Conservation (phyloP, 2,888 invertebrate species). For the Ophraella communa region DNA sequence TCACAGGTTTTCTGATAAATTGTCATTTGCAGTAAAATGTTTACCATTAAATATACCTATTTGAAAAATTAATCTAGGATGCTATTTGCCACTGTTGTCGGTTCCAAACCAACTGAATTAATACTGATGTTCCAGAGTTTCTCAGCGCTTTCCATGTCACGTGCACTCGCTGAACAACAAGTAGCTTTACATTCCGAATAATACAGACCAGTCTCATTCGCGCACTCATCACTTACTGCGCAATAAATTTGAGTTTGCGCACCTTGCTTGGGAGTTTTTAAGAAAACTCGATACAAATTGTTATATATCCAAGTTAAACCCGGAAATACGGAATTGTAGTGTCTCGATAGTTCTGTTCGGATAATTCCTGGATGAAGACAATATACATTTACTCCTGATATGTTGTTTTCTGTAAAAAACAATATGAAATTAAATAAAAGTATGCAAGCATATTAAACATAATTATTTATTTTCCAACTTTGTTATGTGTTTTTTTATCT, state of each 20-base stretch:
- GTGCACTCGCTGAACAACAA: conserved; percentile 62
- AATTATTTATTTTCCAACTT: too few species aligned
- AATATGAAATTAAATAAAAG: neutral
- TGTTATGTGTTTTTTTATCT: too few species aligned
- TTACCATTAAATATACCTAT: too few species aligned
- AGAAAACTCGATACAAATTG: conserved; percentile 41
- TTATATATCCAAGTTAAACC: conserved; percentile 60
- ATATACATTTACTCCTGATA: conserved; percentile 69
- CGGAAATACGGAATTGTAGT: conserved; percentile 57
- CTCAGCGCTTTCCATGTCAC: conserved; percentile 63
- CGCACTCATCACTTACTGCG: conserved; percentile 71
- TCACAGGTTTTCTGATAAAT: conserved; percentile 2
- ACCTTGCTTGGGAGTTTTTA: conserved; percentile 59
- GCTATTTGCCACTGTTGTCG: too few species aligned
- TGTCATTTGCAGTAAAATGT: too few species aligned
- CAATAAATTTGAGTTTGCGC: conserved; percentile 81
- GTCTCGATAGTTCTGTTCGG: conserved; percentile 77
- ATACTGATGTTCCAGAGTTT: conserved; percentile 70
- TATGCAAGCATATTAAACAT: too few species aligned
- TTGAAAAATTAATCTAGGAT: too few species aligned
- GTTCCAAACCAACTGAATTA: conserved; percentile 61
- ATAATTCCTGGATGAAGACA: conserved; percentile 78
- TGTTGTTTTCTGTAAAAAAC: conserved; percentile 48
- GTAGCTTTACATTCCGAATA: conserved; percentile 67
- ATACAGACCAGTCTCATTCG: conserved; percentile 64